phyloP scores from a whole-genome alignment of 30 jellyfish, hydroid and myxozoan species.

The Cassiopea andromeda region DNA sequence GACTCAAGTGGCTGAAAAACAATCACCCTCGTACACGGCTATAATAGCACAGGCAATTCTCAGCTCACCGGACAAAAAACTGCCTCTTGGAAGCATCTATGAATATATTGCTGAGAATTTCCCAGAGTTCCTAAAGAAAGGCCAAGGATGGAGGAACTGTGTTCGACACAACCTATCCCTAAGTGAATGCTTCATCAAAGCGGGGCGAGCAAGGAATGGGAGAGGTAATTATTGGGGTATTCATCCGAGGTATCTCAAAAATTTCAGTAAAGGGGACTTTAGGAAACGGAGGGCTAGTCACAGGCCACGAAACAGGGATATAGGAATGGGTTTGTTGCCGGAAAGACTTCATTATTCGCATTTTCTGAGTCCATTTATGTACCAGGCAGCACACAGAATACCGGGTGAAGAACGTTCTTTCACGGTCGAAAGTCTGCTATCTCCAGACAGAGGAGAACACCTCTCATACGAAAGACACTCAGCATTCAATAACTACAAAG shows the following conservation, averaged over 20 bases:
- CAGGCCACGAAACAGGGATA: constrained; percentile 94
- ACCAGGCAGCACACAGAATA: constrained; percentile 46
- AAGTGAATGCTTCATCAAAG: constrained; percentile 94
- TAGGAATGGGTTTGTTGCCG: constrained; percentile 74
- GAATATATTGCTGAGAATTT: constrained; percentile 96
- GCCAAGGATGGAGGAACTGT: constrained; percentile 99
- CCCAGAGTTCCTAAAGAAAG: constrained; percentile 96
- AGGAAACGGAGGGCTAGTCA: constrained; percentile 94
- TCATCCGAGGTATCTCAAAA: constrained; percentile 93
- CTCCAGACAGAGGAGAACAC: constrained; percentile 75
- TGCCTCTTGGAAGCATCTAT: constrained; percentile 94
- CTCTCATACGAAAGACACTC: constrained; percentile 32
- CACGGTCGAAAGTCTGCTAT: constrained; percentile 79
- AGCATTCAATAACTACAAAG: constrained; percentile 58
- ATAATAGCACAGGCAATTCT: constrained; percentile 97
- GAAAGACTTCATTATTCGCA: constrained; percentile 78
- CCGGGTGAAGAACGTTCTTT: constrained; percentile 68
- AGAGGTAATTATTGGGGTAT: constrained; percentile 99
- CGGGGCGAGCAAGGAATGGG: constrained; percentile 98
- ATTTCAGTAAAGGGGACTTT: constrained; percentile 96
- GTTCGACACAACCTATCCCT: constrained; percentile 96
- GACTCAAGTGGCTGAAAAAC: constrained; percentile 48
- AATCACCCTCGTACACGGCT: constrained; percentile 96
- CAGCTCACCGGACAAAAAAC: constrained; percentile 91
- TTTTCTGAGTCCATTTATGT: constrained; percentile 63